A percentile compares a stretch with the other conserved stretches of the same genome.
Conservation (phyloP, 2,113 vertebrate genomes). For the Gambusia holbrooki region DNA sequence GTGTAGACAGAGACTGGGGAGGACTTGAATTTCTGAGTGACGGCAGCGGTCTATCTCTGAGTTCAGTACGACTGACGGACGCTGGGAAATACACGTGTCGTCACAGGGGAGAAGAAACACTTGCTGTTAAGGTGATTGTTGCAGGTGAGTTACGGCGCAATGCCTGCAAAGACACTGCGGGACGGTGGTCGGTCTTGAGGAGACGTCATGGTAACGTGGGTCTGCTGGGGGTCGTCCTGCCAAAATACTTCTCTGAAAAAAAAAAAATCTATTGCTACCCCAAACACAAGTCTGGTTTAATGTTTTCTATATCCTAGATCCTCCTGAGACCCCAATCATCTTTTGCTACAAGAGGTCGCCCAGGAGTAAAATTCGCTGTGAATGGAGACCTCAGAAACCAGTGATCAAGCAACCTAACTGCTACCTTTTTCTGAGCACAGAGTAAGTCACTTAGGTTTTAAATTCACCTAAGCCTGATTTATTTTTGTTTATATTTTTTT, state of each 20-base stretch:
- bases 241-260: too few relatives aligned
- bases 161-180: background rate
- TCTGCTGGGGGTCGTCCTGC: too few relatives aligned
- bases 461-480: too few relatives aligned
- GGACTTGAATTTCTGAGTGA: too few relatives aligned
- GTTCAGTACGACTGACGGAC: constrained; percentile 44
- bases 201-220: too few relatives aligned
- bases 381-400: constrained; percentile 57
- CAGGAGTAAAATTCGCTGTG: constrained; percentile 79
- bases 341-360: constrained; percentile 76
- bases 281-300: background rate
- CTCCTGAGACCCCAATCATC: constrained; percentile 65
- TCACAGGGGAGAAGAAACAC: constrained; percentile 50
- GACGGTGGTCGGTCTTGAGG: too few relatives aligned
- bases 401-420: constrained; percentile 47
- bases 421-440: constrained; percentile 65
- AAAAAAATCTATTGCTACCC: too few relatives aligned
- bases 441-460: constrained; percentile 46
- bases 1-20: too few relatives aligned
- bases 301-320: constrained; percentile 49
- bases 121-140: constrained; percentile 64
- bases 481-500: too few relatives aligned
- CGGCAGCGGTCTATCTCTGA: constrained; percentile 54
- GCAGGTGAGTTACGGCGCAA: constrained; percentile 62
- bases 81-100: constrained; percentile 78